These are phyloP conservation scores for Hemicordylus capensis DNA, from an alignment of 2,113 vertebrate species.

Conservation along the genomic window DNA sequence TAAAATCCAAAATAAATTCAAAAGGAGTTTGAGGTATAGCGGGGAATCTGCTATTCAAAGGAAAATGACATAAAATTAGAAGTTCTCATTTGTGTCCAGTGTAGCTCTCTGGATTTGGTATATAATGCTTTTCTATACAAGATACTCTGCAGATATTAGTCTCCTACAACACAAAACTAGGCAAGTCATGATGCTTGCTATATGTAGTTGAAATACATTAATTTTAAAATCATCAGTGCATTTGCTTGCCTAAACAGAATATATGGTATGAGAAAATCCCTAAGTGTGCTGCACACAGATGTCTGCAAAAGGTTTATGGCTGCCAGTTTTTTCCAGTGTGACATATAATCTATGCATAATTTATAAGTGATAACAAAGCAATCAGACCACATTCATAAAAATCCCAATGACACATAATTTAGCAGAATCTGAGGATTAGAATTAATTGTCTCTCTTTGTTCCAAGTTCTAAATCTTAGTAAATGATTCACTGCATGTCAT, in stretches of 20 bases:
- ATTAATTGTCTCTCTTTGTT: slow-evolving; percentile 91
- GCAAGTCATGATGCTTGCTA: not conserved
- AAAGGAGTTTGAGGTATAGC: not conserved
- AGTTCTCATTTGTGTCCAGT: not conserved
- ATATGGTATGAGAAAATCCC: slow-evolving; percentile 53
- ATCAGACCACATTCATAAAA: slow-evolving; percentile 80
- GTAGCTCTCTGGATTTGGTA: not conserved
- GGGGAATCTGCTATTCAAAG: not conserved
- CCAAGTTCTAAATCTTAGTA: slow-evolving; percentile 86
- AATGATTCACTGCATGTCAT: slow-evolving; percentile 93
- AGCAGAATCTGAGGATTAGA: slow-evolving; percentile 81
- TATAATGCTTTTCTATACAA: not conserved
- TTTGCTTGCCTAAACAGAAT: slow-evolving; percentile 52
- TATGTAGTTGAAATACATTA: slow-evolving; percentile 2
- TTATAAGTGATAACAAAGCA: slow-evolving; percentile 82
- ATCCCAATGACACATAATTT: slow-evolving; percentile 78
- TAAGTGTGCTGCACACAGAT: slow-evolving; percentile 56
- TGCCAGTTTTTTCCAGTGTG: slow-evolving; percentile 62
- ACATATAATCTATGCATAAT: slow-evolving; percentile 77
- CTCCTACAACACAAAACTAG: slow-evolving; percentile 16
- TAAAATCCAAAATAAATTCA: not conserved
- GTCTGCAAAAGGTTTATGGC: slow-evolving; percentile 59
- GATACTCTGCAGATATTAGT: not conserved
- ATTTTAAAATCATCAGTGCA: slow-evolving; percentile 40
- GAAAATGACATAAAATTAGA: not conserved